phyloP scores from a whole-genome alignment of 1,140 invertebrate species.

The Brachionus paranguensis region DNA sequence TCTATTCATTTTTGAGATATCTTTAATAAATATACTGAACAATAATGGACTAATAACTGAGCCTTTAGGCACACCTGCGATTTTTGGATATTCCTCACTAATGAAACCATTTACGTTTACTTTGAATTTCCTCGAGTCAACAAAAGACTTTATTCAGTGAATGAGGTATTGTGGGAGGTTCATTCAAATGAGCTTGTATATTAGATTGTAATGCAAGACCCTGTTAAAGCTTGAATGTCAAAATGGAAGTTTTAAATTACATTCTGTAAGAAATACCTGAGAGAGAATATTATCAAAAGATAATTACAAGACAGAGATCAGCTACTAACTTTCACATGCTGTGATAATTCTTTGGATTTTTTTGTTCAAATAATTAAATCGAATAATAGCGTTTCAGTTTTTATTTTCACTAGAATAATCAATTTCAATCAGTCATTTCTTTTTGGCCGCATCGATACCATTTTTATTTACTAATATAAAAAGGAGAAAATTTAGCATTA shows the following conservation, averaged over 20 bases:
- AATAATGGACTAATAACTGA: no score
- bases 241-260: no score
- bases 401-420: background rate
- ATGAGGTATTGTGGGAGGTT: background rate
- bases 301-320: constrained; percentile 13
- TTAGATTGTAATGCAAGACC: background rate
- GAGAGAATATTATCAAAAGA: background rate
- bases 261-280: no score
- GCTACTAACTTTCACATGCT: background rate
- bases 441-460: background rate
- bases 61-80: no score
- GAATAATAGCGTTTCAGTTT: background rate
- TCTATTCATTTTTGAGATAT: no score
- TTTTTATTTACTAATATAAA: no score
- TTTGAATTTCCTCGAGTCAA: background rate
- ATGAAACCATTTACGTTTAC: background rate
- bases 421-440: background rate
- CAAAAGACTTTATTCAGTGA: background rate
- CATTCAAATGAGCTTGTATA: background rate
- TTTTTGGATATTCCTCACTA: background rate
- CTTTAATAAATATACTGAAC: no score
- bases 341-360: background rate
- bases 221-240: background rate
- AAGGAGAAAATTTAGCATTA: no score
- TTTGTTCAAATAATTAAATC: background rate